Percentiles rank a stretch among this genome's conserved stretches.
Conservation (phyloP, 2,888 invertebrate species). For the Onthophagus sagittarius region DNA sequence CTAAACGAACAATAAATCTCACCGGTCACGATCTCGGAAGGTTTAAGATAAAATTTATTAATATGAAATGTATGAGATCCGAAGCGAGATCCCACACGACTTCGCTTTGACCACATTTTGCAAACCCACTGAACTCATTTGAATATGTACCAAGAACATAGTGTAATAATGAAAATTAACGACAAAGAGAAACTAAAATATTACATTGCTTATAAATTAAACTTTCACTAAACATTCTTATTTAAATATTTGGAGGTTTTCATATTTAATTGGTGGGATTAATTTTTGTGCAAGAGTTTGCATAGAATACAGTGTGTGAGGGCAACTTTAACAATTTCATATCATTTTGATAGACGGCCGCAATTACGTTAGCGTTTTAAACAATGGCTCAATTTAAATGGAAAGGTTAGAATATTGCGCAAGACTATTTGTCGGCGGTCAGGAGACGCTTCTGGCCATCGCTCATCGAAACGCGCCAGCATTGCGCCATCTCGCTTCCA, state of each 20-base stretch:
- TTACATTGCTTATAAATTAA: too few species aligned
- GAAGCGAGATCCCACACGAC: not conserved
- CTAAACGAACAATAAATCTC: not conserved
- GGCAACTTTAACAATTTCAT: constrained; percentile 11
- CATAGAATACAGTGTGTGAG: not conserved
- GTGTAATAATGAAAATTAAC: not conserved
- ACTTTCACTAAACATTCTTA: too few species aligned
- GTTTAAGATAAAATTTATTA: not conserved
- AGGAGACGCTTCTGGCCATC: not conserved
- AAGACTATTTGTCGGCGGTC: not conserved
- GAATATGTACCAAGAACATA: not conserved
- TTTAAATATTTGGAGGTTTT: too few species aligned
- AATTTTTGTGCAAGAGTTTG: not conserved
- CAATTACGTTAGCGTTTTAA: constrained; percentile 16
- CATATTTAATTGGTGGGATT: not conserved
- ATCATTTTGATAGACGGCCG: constrained; percentile 17
- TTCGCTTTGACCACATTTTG: not conserved
- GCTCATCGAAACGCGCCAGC: not conserved
- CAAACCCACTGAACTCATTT: not conserved
- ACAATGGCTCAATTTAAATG: constrained; percentile 20
- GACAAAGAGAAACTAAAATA: not conserved
- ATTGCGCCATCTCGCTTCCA: not conserved
- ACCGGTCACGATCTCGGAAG: not conserved
- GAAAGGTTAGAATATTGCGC: constrained; percentile 18
- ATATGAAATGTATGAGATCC: not conserved